phyloP scores from a whole-genome alignment of 1,140 invertebrate species.

The Bombus affinis region DNA sequence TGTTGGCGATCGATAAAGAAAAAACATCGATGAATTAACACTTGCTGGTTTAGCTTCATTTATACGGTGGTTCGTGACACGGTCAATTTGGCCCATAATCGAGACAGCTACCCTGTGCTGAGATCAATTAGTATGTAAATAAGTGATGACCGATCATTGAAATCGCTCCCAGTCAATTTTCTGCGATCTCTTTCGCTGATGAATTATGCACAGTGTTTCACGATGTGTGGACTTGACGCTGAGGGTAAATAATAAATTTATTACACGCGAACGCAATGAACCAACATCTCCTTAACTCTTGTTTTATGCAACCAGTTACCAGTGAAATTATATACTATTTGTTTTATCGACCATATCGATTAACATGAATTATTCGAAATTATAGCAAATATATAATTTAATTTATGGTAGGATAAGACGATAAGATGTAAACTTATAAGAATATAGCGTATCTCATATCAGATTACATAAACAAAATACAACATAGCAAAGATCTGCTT shows the following conservation, averaged over 20 bases:
- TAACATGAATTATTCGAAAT: not conserved
- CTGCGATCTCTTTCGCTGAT: constrained; percentile 9
- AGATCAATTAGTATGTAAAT: constrained; percentile 31
- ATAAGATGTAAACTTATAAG: not conserved
- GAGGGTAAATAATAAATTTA: constrained; percentile 2
- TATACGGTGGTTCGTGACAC: not conserved
- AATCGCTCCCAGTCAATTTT: not conserved
- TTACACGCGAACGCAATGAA: not conserved
- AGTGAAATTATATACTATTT: not conserved
- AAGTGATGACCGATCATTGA: constrained; percentile 13
- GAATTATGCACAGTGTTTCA: constrained; percentile 15
- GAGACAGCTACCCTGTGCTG: not conserved
- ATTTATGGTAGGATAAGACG: not conserved
- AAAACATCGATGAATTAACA: constrained; percentile 14
- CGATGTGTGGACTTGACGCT: not conserved
- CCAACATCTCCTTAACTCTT: not conserved
- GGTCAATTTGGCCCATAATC: not conserved
- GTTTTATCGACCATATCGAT: not conserved
- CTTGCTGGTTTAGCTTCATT: constrained; percentile 8
- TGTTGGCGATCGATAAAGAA: not conserved
- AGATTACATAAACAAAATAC: not conserved
- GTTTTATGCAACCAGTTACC: not conserved
- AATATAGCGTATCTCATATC: not conserved
- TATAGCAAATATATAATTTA: not conserved
- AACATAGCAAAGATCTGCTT: no score